A percentile compares a stretch with the other conserved stretches of the same genome.
Conservation (phyloP, 92 coral and sea anemone genomes). For the Pocillopora meandrina region DNA sequence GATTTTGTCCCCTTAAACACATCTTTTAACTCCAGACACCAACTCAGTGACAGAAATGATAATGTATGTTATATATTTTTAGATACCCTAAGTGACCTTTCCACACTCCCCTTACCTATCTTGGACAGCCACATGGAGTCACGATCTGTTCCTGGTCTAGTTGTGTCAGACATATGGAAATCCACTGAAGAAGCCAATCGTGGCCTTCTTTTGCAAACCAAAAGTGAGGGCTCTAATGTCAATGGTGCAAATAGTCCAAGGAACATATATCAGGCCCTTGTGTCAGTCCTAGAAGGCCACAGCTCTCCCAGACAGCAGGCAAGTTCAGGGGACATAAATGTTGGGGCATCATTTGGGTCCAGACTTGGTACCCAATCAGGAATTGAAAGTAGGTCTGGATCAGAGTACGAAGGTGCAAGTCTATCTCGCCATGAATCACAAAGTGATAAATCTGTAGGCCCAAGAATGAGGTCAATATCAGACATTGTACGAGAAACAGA, state of each 20-base stretch:
- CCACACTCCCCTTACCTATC: constrained; percentile 78
- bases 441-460: constrained; percentile 48
- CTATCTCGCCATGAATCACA: constrained; percentile 63
- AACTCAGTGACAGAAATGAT: no score
- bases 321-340: constrained; percentile 55
- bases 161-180: constrained; percentile 82
- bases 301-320: constrained; percentile 57
- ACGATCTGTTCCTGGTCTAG: constrained; percentile 83
- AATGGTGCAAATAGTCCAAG: constrained; percentile 69
- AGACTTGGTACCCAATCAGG: constrained; percentile 34
- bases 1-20: no score
- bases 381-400: constrained; percentile 46
- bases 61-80: background rate
- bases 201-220: constrained; percentile 67
- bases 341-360: constrained; percentile 43
- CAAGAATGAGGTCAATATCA: constrained; percentile 78
- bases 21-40: no score
- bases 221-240: constrained; percentile 86
- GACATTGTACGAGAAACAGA: constrained; percentile 68
- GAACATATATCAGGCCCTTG: constrained; percentile 74
- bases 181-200: constrained; percentile 31
- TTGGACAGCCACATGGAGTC: constrained; percentile 84
- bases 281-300: constrained; percentile 72
- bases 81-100: constrained; percentile 80
- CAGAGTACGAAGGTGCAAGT: constrained; percentile 48